These are phyloP conservation scores for Cuniculus paca DNA, from an alignment of 2,797 vertebrate species.

Conservation along the genomic window DNA sequence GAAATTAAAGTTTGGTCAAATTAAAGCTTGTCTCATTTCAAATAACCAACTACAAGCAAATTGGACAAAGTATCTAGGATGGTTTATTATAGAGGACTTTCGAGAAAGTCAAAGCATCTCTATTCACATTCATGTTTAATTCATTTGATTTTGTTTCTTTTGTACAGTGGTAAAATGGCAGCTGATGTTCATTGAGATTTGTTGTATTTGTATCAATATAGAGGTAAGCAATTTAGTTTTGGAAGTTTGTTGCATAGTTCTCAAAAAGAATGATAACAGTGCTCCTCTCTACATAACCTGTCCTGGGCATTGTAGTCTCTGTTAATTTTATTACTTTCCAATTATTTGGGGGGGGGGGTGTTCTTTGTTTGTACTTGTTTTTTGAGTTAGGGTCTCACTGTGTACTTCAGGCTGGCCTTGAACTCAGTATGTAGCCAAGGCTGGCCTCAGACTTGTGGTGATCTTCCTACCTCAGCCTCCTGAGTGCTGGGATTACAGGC, in stretches of 20 bases:
- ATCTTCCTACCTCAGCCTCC: not conserved
- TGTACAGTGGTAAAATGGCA: constrained; percentile 25
- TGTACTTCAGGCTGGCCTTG: not conserved
- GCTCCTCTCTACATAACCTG: not conserved
- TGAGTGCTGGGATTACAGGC: no score
- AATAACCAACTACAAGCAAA: constrained; percentile 13
- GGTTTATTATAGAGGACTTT: constrained; percentile 20
- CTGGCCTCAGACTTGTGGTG: not conserved
- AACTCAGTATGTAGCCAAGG: not conserved
- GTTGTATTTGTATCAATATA: constrained; percentile 72
- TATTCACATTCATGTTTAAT: constrained; percentile 62
- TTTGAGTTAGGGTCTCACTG: not conserved
- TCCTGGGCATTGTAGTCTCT: not conserved
- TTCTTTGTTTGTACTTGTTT: no score
- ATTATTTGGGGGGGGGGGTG: no score
- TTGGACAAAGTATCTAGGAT: constrained; percentile 44
- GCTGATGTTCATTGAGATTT: constrained; percentile 30
- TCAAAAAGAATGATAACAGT: constrained; percentile 7
- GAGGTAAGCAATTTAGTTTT: constrained; percentile 31
- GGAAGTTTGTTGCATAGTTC: constrained; percentile 57
- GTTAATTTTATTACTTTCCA: constrained; percentile 64
- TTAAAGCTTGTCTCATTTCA: constrained; percentile 63
- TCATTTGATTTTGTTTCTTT: constrained; percentile 64
- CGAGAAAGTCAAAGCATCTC: constrained; percentile 58
- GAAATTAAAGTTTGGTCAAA: constrained; percentile 85